Base-by-base conservation (phyloP, 2,797 vertebrate genomes). In the Micrastur ruficollis region DNA sequence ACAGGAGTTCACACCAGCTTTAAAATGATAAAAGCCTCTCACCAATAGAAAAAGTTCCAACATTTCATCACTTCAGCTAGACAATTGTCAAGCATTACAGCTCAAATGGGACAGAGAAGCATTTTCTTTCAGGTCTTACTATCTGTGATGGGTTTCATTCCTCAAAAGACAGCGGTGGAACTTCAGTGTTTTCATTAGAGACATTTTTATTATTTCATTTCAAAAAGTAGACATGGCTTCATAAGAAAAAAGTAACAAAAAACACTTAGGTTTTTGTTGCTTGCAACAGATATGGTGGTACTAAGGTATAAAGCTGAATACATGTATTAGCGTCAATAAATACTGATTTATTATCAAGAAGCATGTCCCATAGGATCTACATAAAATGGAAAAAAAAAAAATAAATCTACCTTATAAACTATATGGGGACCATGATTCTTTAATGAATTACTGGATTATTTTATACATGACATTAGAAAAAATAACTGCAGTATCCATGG, bases 211-310 rank as follows among this genome's bases (percentile, higher is more conserved):
- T 73, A 62, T 40, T 59, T 63, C 16, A 29, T 25, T 34, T 80
- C 10, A 5, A 68, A 58, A 70, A 70, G 12, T 21, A 70, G 52
- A 75, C 34, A 32, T 53, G 5, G 34, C 8, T 58, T 70, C 7
- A 5, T 32, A 52, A 58, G 42, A 50, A 74, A 93, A 62, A 56
- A 84, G 18, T 5, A 42, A 40, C 26, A 34, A 67, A 55, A 53
- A 4, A 0, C 16, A 40, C 34, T 18, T 20, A 23, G 1, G 4
- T 8, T 68, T 74, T 38, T 47, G 9, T 44, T 80, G 19, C 38
- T 80, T 58, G 7, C 18, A 58, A 70, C 11, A 63, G 31, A 6
- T 42, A 65, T 9, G 40, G 65, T 36, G 23, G 22, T 44, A 68
- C 14, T 19, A 75, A 31, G 14, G 18, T 71, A 65, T 36, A 20